Evolutionary conservation across 2,888 invertebrate species (phyloP).

Genomic region (Eupithecia tripunctaria): DNA sequence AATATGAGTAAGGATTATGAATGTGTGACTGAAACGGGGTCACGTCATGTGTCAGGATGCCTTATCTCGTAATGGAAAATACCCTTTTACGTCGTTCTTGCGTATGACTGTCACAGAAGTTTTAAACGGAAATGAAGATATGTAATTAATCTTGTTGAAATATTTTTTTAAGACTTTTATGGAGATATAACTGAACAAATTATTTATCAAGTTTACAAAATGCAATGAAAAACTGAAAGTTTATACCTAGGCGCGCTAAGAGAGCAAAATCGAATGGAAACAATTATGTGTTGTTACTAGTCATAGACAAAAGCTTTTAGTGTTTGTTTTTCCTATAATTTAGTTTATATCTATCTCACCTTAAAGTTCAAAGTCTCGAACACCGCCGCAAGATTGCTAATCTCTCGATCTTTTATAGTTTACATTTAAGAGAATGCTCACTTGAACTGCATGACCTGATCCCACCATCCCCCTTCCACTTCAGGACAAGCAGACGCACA

Average conservation of each 20-base stretch:
- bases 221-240: not conserved
- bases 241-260: not conserved
- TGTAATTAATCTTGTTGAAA: not conserved
- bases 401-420: too few relatives aligned
- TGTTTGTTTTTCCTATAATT: too few relatives aligned
- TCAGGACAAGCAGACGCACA: too few relatives aligned
- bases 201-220: not conserved
- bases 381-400: too few relatives aligned
- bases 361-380: too few relatives aligned
- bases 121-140: conserved; percentile 12
- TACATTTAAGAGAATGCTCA: too few relatives aligned
- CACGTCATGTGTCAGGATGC: conserved; percentile 10
- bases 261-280: not conserved
- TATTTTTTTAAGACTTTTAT: not conserved
- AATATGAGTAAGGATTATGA: not conserved
- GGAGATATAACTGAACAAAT: not conserved
- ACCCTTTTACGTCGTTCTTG: conserved; percentile 12
- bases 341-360: too few relatives aligned
- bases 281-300: not conserved
- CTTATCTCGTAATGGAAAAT: conserved; percentile 15
- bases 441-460: too few relatives aligned
- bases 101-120: conserved; percentile 6
- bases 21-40: conserved; percentile 21
- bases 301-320: not conserved
- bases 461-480: too few relatives aligned